phyloP scores from a whole-genome alignment of 2,797 vertebrate species.

The Sebastes steindachneri region DNA sequence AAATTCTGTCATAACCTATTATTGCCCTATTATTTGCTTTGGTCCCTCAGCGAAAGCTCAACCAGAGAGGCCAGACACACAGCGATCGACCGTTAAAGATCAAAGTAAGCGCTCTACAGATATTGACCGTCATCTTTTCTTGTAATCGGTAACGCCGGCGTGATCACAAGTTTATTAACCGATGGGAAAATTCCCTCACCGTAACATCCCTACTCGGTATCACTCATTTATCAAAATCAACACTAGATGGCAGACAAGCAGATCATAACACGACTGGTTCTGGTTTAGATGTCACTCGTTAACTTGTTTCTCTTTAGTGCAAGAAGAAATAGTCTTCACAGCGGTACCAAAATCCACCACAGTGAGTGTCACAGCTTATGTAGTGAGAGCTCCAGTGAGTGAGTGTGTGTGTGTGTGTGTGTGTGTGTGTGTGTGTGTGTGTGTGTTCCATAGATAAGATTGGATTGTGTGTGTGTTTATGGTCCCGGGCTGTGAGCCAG shows the following conservation, averaged over 20 bases:
- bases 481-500: conserved; percentile 46
- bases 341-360: not conserved
- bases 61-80: too few species aligned
- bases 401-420: conserved; percentile 23
- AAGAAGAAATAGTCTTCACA: not conserved
- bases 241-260: conserved; percentile 23
- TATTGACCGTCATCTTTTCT: too few species aligned
- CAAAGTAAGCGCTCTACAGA: too few species aligned
- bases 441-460: not conserved
- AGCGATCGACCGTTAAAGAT: too few species aligned
- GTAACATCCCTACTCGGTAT: not conserved
- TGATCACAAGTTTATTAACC: too few species aligned
- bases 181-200: too few species aligned
- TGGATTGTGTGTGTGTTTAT: not conserved
- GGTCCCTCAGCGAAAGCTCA: too few species aligned
- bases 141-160: too few species aligned
- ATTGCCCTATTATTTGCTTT: too few species aligned
- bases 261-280: not conserved
- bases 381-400: not conserved
- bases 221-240: not conserved
- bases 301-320: not conserved
- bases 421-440: conserved; percentile 11
- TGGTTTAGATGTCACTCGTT: not conserved
- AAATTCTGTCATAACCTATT: too few species aligned
- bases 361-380: not conserved